Evolutionary conservation across 1,140 invertebrate species (phyloP), one percentile per base, ranked within the genome.

Genomic region (Caenorhabditis brenneri): DNA sequence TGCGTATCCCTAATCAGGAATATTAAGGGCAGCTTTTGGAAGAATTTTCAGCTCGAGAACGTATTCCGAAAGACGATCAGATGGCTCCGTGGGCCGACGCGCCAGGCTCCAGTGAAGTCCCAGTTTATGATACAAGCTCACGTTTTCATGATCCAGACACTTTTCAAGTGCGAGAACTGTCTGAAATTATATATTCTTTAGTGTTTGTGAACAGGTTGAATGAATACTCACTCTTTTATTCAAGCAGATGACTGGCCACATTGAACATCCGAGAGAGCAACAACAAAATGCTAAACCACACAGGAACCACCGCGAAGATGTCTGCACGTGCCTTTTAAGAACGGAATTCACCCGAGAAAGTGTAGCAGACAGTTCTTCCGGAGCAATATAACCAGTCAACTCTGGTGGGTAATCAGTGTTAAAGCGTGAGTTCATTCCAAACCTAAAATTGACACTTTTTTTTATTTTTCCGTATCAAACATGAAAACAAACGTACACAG

Each of bases 271-370:
- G 16, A 91, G 60, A 12, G 88, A 90, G 65, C 89, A 90, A 53
- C 89, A 90, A 78, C 89, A 90, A 80, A 90, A 91, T 2, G 91
- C 65, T 24, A 90, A 80, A 33, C 89, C 89, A 80, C 89, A 90
- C 9, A 90, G 27, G 27, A 90, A 81, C 89, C 89, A 90, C 12
- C 89, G 84, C 48, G 58, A 74, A 4, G 82, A 83, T 4, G 65
- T 79, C 29, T 81, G 80, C 22, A 78, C 84, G 33, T 81, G 80
- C 1, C 84, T 55, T 74, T 88, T 89, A 2, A 90, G 81, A 5
- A 90, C 90, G 27, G 69, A 85, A 80, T 90, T 90, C 10, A 90
- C 86, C 16, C 89, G 86, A 9, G 85, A 46, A 51, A 90, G 81
- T 27, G 88, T 89, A n/a, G 89, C 85, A n/a, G 69, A 69, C 27